Percentiles rank a stretch among this genome's conserved stretches.
phyloP scores from a whole-genome alignment of 2,888 invertebrate species.

The Acanthopleura granulata region DNA sequence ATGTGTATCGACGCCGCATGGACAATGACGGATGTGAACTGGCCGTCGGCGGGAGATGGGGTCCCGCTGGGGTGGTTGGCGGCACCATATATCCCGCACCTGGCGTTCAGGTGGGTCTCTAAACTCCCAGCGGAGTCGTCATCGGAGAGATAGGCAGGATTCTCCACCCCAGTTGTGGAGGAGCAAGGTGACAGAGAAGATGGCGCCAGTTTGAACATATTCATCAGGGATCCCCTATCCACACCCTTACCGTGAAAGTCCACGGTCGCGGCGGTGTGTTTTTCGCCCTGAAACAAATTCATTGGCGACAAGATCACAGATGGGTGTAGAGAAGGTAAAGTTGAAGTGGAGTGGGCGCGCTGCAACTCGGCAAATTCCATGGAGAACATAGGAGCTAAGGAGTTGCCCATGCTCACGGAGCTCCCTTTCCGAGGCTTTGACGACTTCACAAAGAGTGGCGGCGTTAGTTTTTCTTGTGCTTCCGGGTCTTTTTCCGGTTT shows the following conservation, averaged over 20 bases:
- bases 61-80: background rate
- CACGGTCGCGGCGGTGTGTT: background rate
- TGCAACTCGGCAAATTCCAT: background rate
- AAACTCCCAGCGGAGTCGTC: conserved; percentile 1
- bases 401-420: background rate
- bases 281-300: background rate
- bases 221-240: background rate
- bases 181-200: background rate
- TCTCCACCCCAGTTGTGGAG: conserved; percentile 10
- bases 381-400: background rate
- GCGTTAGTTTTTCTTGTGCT: background rate
- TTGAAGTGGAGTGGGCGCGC: background rate
- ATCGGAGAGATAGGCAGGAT: conserved; percentile 5
- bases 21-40: background rate
- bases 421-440: background rate
- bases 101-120: background rate
- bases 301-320: conserved; percentile 9
- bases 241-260: background rate
- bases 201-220: background rate
- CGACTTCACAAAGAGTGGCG: background rate
- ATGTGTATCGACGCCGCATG: conserved; percentile 5
- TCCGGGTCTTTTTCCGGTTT: background rate
- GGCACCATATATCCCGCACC: background rate
- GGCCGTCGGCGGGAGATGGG: background rate
- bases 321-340: background rate